Percentiles rank a stretch among this genome's conserved stretches.
Conservation (phyloP, 64 coral and sea anemone genomes). For the Pocillopora verrucosa region DNA sequence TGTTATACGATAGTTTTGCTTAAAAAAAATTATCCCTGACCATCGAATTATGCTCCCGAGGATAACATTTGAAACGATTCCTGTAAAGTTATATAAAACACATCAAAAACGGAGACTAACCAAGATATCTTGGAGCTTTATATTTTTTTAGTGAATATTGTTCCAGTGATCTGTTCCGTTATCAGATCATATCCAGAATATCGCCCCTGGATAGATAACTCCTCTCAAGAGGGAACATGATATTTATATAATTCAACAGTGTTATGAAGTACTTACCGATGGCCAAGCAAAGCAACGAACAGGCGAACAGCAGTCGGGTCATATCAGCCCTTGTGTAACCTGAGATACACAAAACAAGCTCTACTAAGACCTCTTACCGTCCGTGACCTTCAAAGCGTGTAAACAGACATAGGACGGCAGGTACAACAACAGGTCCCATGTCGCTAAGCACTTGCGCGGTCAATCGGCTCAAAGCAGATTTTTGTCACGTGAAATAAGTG, state of each 20-base stretch:
- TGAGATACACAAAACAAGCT: conserved; percentile 5
- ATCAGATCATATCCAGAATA: background rate
- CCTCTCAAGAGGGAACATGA: background rate
- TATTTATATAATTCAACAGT: background rate
- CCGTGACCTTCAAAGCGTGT: conserved; percentile 26
- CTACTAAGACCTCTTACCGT: background rate
- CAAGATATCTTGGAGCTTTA: background rate
- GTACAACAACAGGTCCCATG: background rate
- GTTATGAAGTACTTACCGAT: background rate
- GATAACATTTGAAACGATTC: background rate
- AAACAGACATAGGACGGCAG: background rate
- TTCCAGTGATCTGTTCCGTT: background rate
- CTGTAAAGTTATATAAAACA: background rate
- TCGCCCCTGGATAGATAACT: background rate
- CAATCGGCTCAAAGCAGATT: conserved; percentile 20
- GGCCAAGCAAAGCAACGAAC: conserved; percentile 19
- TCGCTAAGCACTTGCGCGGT: background rate
- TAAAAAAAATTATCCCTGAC: background rate
- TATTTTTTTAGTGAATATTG: background rate
- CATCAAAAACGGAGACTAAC: background rate
- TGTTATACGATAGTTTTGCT: background rate
- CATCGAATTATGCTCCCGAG: background rate
- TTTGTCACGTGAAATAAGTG: conserved; percentile 36
- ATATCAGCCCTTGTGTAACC: conserved; percentile 31
- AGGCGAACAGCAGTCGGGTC: background rate